Evolutionary conservation across 1,140 invertebrate genomes (phyloP).

Genomic region (Drosophila fuyamai): DNA sequence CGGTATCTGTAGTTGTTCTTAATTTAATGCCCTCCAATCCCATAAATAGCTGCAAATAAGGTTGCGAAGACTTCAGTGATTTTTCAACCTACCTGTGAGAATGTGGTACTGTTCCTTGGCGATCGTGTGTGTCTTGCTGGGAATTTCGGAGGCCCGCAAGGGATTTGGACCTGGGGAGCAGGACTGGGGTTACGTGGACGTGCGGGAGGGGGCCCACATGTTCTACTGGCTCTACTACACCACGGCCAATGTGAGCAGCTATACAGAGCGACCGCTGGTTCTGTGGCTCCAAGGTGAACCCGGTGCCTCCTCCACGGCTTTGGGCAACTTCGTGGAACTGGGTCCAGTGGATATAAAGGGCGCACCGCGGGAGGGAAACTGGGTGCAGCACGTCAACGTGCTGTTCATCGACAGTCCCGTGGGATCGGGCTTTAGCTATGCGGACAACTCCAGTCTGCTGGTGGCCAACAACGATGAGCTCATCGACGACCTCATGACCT

Average conservation of each 20-base stretch:
- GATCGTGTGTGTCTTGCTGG: constrained; percentile 22
- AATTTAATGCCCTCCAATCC: neutral
- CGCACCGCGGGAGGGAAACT: constrained; percentile 89
- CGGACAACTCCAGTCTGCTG: constrained; percentile 87
- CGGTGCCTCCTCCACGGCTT: constrained; percentile 90
- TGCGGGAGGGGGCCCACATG: constrained; percentile 90
- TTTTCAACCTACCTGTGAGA: constrained; percentile 1
- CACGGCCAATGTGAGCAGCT: constrained; percentile 86
- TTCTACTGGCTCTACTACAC: constrained; percentile 94
- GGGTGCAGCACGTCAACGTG: constrained; percentile 92
- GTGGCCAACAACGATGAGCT: constrained; percentile 89
- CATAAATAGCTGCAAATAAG: constrained; percentile 9
- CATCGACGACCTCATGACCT: constrained; percentile 90
- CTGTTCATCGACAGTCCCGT: constrained; percentile 96
- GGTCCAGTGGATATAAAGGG: constrained; percentile 89
- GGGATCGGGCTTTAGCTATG: constrained; percentile 95
- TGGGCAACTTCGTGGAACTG: constrained; percentile 92
- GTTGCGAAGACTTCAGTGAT: constrained; percentile 5
- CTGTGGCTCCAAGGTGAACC: constrained; percentile 93
- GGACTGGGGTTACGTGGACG: constrained; percentile 89
- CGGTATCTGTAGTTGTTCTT: no score
- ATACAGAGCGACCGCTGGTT: constrained; percentile 89
- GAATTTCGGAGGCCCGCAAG: constrained; percentile 24
- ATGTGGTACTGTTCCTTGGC: constrained; percentile 27
- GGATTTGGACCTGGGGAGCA: constrained; percentile 87